Base-by-base conservation (phyloP, 37 sponge, comb jelly and placozoan genomes). In the Bolinopsis microptera region DNA sequence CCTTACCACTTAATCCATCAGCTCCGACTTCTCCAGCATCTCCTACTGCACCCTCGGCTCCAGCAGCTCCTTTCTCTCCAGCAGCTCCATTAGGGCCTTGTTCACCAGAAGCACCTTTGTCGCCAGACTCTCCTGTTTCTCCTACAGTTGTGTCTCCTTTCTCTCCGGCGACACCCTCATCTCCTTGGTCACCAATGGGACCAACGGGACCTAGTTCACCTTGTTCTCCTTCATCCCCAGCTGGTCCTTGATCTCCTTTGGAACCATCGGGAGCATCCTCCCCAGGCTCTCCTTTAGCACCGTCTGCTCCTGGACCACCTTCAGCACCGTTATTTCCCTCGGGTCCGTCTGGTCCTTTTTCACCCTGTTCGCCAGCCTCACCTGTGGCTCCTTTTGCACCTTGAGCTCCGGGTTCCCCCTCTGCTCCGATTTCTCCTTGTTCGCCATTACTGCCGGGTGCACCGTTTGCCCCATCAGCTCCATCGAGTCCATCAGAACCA, bases 81-180 rank as follows among this genome's bases (percentile, higher is more conserved):
- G 38, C 61, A 16, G 32, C 75, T 93, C 95, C 95, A 1, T 76
- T 68, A 23, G n/a, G 48, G 0, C 94, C 94, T 40, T 35, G 9
- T 36, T 77, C 36, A 34, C 35, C 80, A 18, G 80, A 34, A 34
- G 33, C 80, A 8, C 74, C 74, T 28, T 24, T 9, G 74, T 72
- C 74, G 26, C 74, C 74, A 21, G 74, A 34, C 33, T 77, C 80
- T 77, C 80, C 80, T 36, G 28, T 1, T 27, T 32, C 25, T 28
- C 25, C 30, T 3, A 26, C 30, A 70, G 74, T 70, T 70, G 74
- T 9, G 28, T 35, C 90, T 39, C 90, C 90, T 38, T 38, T 86
- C 21, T 8, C 90, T 39, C 90, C 90, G 39, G 3, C 48, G 2
- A 22, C 90, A 41, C 93, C 93, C 0, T 75, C 32, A 5, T 23